Base-by-base conservation (phyloP, 2,797 vertebrate species). In the Craterocephalus amniculus region DNA sequence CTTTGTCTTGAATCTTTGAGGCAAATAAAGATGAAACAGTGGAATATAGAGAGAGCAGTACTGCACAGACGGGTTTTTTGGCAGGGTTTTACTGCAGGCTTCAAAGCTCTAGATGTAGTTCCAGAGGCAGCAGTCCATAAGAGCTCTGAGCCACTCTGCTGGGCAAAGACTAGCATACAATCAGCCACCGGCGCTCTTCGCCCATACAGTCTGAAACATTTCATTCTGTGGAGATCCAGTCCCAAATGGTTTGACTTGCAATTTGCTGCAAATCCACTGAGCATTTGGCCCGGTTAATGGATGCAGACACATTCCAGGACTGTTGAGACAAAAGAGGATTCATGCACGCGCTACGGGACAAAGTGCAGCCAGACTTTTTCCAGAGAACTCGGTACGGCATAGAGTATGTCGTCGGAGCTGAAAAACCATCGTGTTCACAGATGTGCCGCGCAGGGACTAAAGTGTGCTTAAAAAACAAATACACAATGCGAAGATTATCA, bases 1-100 rank as follows among this genome's bases (percentile, higher is more conserved):
- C 51, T 71, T 71, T 74, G 66, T 73, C 56, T 78, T 3, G 34
- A 60, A 27, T 71, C 51, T 18, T 13, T 4, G 51, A 68, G 16
- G 26, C 67, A 63, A 49, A 58, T 59, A 58, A 48, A 22, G 9
- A 52, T 52, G 51, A 54, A 54, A 54, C 51, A 7, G 51, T 54
- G 14, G 51, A 54, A 24, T 54, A 56, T 61, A 63, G 48, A n/a
- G 6, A 68, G 51, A 62, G 67, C 60, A 62, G 70, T 76, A 26
- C 62, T 67, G 82, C 72, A 67, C 83, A 89, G 83, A 86, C 79
- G 72, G 74, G 63, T 77, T 67, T n/a, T 63, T 76, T 91, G 87
- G 86, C 86, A 80, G 70, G 43, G 43, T 76, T 81, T 67, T 76
- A 80, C 66, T 59, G 48, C 66, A 68, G 78, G 78, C 91, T 83